Conservation (phyloP, 2,888 invertebrate species). For the Ochlodes sylvanus region DNA sequence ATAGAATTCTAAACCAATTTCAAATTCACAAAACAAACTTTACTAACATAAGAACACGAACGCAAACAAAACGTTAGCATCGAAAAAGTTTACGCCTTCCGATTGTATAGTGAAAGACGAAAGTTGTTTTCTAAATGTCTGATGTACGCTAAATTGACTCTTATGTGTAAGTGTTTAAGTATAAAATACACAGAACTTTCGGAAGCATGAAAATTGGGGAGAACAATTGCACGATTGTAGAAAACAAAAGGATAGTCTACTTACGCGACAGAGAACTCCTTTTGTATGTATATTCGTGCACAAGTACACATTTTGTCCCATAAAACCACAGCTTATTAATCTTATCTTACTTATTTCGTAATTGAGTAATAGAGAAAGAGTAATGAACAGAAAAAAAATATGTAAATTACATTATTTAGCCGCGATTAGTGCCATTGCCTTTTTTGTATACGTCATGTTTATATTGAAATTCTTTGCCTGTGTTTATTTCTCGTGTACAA, state of each 20-base stretch:
- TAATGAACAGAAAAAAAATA: too few species aligned
- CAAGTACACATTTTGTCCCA: background rate
- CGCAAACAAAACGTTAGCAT: constrained; percentile 48
- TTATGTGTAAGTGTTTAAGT: background rate
- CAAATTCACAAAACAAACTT: constrained; percentile 42
- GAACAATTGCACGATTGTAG: constrained; percentile 38
- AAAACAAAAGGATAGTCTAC: constrained; percentile 27
- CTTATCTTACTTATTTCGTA: too few species aligned
- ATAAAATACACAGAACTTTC: constrained; percentile 17
- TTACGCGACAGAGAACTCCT: constrained; percentile 15
- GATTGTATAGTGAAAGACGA: constrained; percentile 39
- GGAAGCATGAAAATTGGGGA: constrained; percentile 41
- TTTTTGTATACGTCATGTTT: too few species aligned
- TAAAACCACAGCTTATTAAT: too few species aligned
- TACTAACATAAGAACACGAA: constrained; percentile 48
- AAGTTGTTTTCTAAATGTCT: constrained; percentile 12
- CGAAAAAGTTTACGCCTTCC: constrained; percentile 49
- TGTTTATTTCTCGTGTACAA: too few species aligned
- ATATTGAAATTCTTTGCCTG: too few species aligned
- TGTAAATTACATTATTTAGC: too few species aligned
- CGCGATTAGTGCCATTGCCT: too few species aligned
- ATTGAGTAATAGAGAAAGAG: too few species aligned
- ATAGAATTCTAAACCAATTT: constrained; percentile 39
- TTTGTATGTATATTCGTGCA: background rate
- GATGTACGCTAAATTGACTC: constrained; percentile 13